Conservation (phyloP, 2,888 invertebrate genomes). For the Euplagia quadripunctaria region DNA sequence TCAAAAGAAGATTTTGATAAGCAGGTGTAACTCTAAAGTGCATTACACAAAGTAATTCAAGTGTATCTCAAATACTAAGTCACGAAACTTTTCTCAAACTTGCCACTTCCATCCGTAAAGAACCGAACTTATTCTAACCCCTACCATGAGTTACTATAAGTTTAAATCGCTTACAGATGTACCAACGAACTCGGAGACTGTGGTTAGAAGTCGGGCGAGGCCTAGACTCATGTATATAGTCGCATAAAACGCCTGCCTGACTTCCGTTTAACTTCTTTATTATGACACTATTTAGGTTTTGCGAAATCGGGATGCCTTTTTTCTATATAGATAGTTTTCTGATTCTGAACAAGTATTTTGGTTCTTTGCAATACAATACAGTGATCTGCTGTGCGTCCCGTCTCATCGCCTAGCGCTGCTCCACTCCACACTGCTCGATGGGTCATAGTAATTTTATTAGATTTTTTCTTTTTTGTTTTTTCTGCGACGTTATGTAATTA, state of each 20-base stretch:
- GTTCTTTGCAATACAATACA: too few relatives aligned
- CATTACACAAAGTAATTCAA: constrained; percentile 29
- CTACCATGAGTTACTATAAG: constrained; percentile 5
- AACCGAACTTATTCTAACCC: background rate
- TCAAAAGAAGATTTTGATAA: constrained; percentile 7
- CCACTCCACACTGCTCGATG: too few relatives aligned
- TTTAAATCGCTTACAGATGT: background rate
- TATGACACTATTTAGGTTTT: too few relatives aligned
- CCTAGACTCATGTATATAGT: background rate
- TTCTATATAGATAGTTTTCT: background rate
- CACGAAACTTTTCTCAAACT: constrained; percentile 38
- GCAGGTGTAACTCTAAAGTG: constrained; percentile 28
- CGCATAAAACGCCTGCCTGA: background rate
- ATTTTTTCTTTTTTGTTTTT: too few relatives aligned
- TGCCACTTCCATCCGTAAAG: constrained; percentile 30
- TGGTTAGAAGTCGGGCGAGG: background rate
- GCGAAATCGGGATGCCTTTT: background rate
- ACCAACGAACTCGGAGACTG: background rate
- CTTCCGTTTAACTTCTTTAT: background rate
- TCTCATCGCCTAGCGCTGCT: too few relatives aligned
- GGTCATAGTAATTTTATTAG: too few relatives aligned
- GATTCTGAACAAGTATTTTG: too few relatives aligned
- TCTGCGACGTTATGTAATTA: too few relatives aligned
- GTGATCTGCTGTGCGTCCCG: too few relatives aligned
- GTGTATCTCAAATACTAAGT: constrained; percentile 30